Evolutionary conservation across 2,888 invertebrate genomes (phyloP).

Genomic region (Cerastoderma edule): DNA sequence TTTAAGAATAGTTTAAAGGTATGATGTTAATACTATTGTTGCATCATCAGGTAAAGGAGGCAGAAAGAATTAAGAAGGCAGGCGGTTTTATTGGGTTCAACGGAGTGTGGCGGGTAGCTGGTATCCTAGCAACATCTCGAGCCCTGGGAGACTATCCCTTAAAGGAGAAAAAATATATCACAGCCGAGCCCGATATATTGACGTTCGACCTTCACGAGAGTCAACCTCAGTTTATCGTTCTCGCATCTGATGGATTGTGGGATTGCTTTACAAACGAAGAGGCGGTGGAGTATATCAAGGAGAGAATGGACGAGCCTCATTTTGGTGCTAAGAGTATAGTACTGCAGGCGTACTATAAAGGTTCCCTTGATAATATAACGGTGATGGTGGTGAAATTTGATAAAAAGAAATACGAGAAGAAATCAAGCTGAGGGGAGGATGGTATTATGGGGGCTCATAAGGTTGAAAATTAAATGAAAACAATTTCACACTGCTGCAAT

Average conservation of each 20-base stretch:
- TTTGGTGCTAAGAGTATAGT: constrained; percentile 96
- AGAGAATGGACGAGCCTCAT: constrained; percentile 92
- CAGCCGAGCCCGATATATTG: constrained; percentile 97
- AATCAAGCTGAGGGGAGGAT: constrained; percentile 42
- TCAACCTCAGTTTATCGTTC: constrained; percentile 93
- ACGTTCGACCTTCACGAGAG: constrained; percentile 94
- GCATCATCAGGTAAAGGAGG: constrained; percentile 90
- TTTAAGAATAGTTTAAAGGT: no score
- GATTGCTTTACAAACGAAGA: constrained; percentile 98
- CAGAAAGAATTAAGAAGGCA: constrained; percentile 95
- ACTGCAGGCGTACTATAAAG: constrained; percentile 94
- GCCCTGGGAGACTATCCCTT: constrained; percentile 97
- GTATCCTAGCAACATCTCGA: constrained; percentile 96
- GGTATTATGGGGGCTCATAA: no score
- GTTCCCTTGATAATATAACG: constrained; percentile 97
- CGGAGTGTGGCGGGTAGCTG: constrained; percentile 98
- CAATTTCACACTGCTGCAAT: background rate
- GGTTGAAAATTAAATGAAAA: background rate
- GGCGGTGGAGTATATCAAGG: constrained; percentile 94
- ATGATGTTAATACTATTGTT: no score
- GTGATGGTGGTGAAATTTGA: constrained; percentile 93
- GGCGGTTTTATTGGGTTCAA: constrained; percentile 98
- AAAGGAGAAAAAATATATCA: constrained; percentile 96
- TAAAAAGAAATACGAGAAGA: constrained; percentile 32
- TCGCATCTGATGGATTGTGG: constrained; percentile 98